Base-by-base conservation (phyloP, 2,888 invertebrate species). In the Deladenus siricidicola region DNA sequence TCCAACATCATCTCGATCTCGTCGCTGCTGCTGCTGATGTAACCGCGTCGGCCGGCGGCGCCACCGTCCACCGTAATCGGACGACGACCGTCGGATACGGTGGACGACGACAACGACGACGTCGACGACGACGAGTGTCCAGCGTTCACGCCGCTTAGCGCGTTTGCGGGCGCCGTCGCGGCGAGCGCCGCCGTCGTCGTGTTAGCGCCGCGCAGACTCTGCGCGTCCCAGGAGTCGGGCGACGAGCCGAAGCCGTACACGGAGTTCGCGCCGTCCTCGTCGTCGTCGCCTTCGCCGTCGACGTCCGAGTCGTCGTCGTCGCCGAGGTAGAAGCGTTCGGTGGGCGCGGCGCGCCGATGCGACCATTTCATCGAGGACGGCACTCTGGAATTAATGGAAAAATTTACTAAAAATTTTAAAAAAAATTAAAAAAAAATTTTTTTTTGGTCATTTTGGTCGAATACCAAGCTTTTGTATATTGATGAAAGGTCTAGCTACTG, bases 291-390 rank as follows among this genome's bases (percentile, higher is more conserved):
- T 17, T 52, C 52, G 30, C 19, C 52, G 34, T 34, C 34, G 24
- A 30, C 26, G 21, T 26, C 45, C 17, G 45, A 45, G 10, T 45
- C 45, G 21, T 45, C 45, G 21, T 45, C 52, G 30, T 30, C 52
- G 34, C 52, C 52, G 21, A 52, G 34, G 21, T 26, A 26, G 52
- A 52, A 52, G 24, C 52, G 52, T 17, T 52, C 52, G 19, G n/a
- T 28, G 6, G 52, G 17, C 21, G 52, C 34, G 30, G 42, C 19
- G 30, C n/a, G 52, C n/a, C 52, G 52, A 34, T 39, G 52, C n/a
- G 19, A n/a, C 23, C 42, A 14, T 17, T 34, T 19, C 2, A 21
- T 39, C 6, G 52, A n/a, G 21, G 34, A 3, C 19, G 24, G 42
- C 21, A n/a, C 29, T n/a, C 52, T 52, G n/a, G 30, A 52, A 28